A percentile compares a stretch with the other conserved stretches of the same genome.
phyloP scores from a whole-genome alignment of 2,888 invertebrate genomes.

The Ptychoptera albimana region DNA sequence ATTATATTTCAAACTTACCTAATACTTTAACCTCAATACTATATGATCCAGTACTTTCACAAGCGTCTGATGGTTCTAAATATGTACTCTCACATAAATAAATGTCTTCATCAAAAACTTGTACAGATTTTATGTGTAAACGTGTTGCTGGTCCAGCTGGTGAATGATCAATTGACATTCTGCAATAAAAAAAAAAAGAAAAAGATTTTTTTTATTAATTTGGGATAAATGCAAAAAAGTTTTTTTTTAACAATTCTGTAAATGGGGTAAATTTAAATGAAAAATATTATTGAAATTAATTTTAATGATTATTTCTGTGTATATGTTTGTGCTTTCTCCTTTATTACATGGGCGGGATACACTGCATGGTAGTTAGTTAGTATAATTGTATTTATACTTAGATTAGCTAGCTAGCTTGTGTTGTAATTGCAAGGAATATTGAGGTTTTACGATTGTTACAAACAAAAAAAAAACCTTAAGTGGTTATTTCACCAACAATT shows the following conservation, averaged over 20 bases:
- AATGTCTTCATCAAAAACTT: constrained; percentile 54
- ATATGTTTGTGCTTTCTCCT: too few species aligned
- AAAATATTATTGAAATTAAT: background rate
- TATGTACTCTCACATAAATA: constrained; percentile 71
- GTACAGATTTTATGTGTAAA: constrained; percentile 28
- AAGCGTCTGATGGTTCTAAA: constrained; percentile 53
- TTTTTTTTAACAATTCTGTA: background rate
- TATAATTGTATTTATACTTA: too few species aligned
- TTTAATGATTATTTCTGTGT: too few species aligned
- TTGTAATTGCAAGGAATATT: too few species aligned
- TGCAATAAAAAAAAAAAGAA: constrained; percentile 8
- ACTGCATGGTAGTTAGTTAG: too few species aligned
- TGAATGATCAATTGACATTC: constrained; percentile 22
- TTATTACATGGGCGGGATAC: too few species aligned
- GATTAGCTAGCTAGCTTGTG: too few species aligned
- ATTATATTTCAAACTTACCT: constrained; percentile 38
- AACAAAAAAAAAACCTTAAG: too few species aligned
- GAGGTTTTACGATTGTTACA: too few species aligned
- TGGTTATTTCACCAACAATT: too few species aligned
- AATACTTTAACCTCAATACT: constrained; percentile 56
- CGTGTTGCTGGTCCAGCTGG: constrained; percentile 18
- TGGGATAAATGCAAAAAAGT: background rate
- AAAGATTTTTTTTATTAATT: constrained; percentile 2
- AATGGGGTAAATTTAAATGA: background rate
- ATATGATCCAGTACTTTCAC: constrained; percentile 50